Conservation (phyloP, 2,888 invertebrate genomes). For the Watsonalla binaria region DNA sequence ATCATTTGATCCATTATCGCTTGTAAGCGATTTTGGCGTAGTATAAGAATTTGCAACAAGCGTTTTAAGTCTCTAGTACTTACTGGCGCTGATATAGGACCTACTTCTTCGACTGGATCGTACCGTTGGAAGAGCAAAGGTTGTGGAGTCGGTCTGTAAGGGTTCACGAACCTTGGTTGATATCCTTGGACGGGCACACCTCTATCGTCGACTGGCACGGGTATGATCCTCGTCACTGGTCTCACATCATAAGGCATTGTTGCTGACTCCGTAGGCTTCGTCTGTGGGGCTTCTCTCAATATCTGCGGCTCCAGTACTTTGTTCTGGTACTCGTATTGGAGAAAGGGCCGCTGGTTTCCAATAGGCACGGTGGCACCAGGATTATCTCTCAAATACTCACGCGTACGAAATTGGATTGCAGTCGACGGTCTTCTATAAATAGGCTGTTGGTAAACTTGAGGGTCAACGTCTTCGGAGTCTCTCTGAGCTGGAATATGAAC, state of each 20-base stretch:
- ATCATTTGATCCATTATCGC: conserved; percentile 73
- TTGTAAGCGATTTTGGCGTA: conserved; percentile 81
- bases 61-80: conserved; percentile 85
- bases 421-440: conserved; percentile 56
- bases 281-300: conserved; percentile 46
- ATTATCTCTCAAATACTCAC: conserved; percentile 71
- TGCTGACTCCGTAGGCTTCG: conserved; percentile 49
- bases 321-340: conserved; percentile 68
- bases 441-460: conserved; percentile 56
- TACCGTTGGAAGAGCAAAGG: conserved; percentile 50
- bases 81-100: conserved; percentile 82
- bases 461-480: conserved; percentile 40
- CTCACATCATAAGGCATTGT: conserved; percentile 56
- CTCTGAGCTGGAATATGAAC: conserved; percentile 74
- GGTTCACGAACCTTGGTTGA: conserved; percentile 55
- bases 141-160: conserved; percentile 47
- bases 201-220: conserved; percentile 67
- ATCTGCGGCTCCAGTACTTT: conserved; percentile 70
- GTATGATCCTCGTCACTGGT: conserved; percentile 63
- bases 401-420: conserved; percentile 62
- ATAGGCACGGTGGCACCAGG: conserved; percentile 71
- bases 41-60: conserved; percentile 81
- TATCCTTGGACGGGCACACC: conserved; percentile 66
- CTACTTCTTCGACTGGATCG: conserved; percentile 74
- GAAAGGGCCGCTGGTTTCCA: conserved; percentile 73